Conservation (phyloP, 35 echinoderm and acorn worm genomes). For the Diadema setosum region DNA sequence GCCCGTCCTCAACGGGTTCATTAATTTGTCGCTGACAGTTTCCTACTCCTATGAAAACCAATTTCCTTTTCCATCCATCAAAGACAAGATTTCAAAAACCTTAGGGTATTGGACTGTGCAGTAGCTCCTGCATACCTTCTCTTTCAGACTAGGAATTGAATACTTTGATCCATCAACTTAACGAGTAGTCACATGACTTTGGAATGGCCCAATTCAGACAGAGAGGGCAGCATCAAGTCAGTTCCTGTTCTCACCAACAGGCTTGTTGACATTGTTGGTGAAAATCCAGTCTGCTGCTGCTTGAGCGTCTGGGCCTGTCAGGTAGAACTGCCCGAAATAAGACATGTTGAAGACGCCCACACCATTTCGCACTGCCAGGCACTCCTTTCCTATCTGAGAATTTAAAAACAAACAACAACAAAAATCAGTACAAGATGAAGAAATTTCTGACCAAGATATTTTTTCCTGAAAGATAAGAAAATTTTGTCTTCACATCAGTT, state of each 20-base stretch:
- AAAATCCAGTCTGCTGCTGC: slow-evolving; percentile 93
- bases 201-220: too few species aligned
- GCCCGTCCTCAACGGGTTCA: too few species aligned
- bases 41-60: too few species aligned
- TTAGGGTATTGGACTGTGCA: too few species aligned
- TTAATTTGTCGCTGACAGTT: too few species aligned
- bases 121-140: too few species aligned
- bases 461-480: neutral
- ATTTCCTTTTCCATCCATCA: too few species aligned
- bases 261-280: slow-evolving; percentile 78
- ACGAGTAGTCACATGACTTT: too few species aligned
- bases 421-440: neutral
- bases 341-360: slow-evolving; percentile 97
- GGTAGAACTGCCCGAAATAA: slow-evolving; percentile 93
- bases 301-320: slow-evolving; percentile 89
- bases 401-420: neutral
- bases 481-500: neutral
- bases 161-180: too few species aligned
- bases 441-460: neutral
- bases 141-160: too few species aligned
- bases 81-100: too few species aligned
- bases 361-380: slow-evolving; percentile 52
- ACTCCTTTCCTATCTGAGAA: slow-evolving; percentile 91
- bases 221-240: slow-evolving; percentile 78
- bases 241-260: slow-evolving; percentile 70